Percentiles rank a stretch among this genome's conserved stretches.
phyloP scores from a whole-genome alignment of 2,797 vertebrate genomes.

The Malurus leucopterus region DNA sequence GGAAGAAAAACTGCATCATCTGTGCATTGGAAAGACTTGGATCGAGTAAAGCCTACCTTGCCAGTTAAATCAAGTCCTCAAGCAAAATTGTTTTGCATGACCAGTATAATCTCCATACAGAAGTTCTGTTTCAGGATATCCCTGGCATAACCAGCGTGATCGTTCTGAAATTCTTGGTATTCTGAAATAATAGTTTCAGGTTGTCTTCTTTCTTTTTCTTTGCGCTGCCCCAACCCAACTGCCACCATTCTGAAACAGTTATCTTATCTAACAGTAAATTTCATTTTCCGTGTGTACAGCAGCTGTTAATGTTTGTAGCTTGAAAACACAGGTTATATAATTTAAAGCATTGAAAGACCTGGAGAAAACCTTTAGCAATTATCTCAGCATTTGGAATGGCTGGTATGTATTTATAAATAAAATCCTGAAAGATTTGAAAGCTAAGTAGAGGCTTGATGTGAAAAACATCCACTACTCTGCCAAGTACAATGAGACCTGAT shows the following conservation, averaged over 20 bases:
- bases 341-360: neutral
- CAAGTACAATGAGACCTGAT: neutral
- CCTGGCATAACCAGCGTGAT: neutral
- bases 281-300: neutral
- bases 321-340: neutral
- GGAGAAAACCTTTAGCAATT: neutral
- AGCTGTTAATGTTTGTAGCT: neutral
- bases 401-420: neutral
- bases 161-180: neutral
- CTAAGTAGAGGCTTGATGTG: neutral
- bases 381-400: neutral
- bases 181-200: neutral
- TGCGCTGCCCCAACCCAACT: neutral
- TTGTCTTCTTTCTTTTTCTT: neutral
- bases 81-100: neutral
- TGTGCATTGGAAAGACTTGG: neutral
- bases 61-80: neutral
- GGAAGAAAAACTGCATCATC: neutral
- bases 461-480: neutral
- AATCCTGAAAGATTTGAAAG: neutral
- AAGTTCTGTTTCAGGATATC: neutral
- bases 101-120: neutral
- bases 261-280: neutral
- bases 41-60: neutral
- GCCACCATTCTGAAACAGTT: neutral